phyloP scores from a whole-genome alignment of 2,113 vertebrate species.

The Plotosus lineatus region DNA sequence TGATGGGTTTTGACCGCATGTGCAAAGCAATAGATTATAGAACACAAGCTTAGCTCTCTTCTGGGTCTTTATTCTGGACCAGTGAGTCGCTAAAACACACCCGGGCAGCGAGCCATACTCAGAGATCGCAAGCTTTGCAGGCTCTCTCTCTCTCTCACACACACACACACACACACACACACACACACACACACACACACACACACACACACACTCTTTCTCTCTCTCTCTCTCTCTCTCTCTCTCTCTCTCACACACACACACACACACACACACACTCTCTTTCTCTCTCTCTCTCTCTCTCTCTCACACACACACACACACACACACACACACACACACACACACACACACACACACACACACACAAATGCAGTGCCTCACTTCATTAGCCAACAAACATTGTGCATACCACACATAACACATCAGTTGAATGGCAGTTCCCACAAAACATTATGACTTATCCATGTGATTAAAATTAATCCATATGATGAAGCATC shows the following conservation, averaged over 20 bases:
- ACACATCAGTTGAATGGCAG: background rate
- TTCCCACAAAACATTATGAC: background rate
- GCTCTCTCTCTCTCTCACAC: too few species aligned
- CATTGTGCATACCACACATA: background rate
- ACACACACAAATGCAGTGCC: background rate
- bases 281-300: constrained; percentile 12
- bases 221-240: background rate
- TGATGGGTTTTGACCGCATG: constrained; percentile 48
- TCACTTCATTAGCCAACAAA: constrained; percentile 12
- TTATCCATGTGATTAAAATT: background rate
- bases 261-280: constrained; percentile 1
- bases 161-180: background rate
- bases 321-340: background rate
- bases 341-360: background rate
- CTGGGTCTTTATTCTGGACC: constrained; percentile 65
- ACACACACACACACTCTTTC: background rate
- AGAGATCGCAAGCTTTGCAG: constrained; percentile 35
- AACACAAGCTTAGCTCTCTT: constrained; percentile 55
- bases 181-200: constrained; percentile 1
- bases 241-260: background rate
- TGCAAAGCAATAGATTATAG: constrained; percentile 14
- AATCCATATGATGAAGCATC: background rate
- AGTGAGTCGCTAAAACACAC: constrained; percentile 58
- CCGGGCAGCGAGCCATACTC: constrained; percentile 52
- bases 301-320: background rate